Evolutionary conservation across 1,140 invertebrate genomes (phyloP).

Genomic region (Brachionus koreanus): DNA sequence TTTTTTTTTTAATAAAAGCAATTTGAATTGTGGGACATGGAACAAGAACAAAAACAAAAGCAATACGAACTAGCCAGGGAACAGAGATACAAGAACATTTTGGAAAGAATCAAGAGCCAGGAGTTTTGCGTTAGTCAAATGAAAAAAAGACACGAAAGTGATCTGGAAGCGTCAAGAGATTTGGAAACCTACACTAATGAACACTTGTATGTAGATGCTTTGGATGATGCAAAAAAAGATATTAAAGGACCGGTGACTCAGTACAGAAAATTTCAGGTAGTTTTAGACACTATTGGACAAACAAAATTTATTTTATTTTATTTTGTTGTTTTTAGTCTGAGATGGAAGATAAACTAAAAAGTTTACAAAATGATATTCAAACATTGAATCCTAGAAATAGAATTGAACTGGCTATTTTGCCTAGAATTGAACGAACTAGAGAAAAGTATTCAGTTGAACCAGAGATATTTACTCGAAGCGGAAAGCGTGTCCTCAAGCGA

Average conservation of each 20-base stretch:
- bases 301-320: neutral
- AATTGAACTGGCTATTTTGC: constrained; percentile 41
- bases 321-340: too few relatives aligned
- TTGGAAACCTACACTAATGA: constrained; percentile 17
- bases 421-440: constrained; percentile 40
- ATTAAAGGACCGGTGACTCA: constrained; percentile 29
- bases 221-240: constrained; percentile 22
- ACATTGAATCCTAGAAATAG: constrained; percentile 17
- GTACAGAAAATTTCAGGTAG: constrained; percentile 43
- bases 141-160: constrained; percentile 39
- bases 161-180: constrained; percentile 25
- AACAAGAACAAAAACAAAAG: constrained; percentile 40
- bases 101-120: constrained; percentile 34
- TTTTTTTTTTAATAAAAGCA: neutral
- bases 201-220: constrained; percentile 33
- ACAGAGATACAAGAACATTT: constrained; percentile 26
- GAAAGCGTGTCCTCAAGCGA: neutral
- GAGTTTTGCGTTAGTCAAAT: constrained; percentile 33
- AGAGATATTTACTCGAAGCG: constrained; percentile 7
- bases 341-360: constrained; percentile 27
- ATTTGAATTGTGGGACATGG: constrained; percentile 43
- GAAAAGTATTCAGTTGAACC: constrained; percentile 41
- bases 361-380: neutral
- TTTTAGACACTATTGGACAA: too few relatives aligned
- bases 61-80: constrained; percentile 33